A percentile compares a stretch with the other conserved stretches of the same genome.
Conservation (phyloP, 2,888 invertebrate genomes). For the Xestia c-nigrum region DNA sequence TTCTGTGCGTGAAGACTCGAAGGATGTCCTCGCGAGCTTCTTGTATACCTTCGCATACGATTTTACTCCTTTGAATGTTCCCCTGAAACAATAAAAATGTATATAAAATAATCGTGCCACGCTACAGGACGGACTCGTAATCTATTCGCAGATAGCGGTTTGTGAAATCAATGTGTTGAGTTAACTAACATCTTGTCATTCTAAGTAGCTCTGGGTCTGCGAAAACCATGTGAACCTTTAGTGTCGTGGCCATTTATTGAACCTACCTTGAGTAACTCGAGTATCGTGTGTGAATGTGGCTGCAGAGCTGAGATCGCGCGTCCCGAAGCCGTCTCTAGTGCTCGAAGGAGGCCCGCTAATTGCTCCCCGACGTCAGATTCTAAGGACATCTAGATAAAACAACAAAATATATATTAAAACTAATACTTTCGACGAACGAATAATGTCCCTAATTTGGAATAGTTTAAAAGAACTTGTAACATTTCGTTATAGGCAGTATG, state of each 20-base stretch:
- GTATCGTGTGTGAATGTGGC: constrained; percentile 82
- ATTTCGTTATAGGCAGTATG: background rate
- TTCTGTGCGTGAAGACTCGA: constrained; percentile 97
- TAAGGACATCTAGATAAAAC: constrained; percentile 84
- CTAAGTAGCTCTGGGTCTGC: background rate
- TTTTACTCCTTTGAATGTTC: constrained; percentile 98
- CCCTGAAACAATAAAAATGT: constrained; percentile 91
- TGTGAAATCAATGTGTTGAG: background rate
- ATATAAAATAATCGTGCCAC: background rate
- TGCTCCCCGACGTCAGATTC: constrained; percentile 90
- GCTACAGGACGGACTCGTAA: background rate
- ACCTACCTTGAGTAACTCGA: constrained; percentile 85
- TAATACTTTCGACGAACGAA: background rate
- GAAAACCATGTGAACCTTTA: background rate
- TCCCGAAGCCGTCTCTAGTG: constrained; percentile 81
- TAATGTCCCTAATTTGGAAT: background rate
- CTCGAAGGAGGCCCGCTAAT: constrained; percentile 84
- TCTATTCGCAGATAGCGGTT: background rate
- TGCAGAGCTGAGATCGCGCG: constrained; percentile 81
- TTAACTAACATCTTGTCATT: background rate
- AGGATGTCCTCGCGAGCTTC: constrained; percentile 97
- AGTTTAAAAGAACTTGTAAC: background rate
- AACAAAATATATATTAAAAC: background rate
- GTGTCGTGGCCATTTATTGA: background rate
- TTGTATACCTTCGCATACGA: constrained; percentile 97